A percentile compares a stretch with the other conserved stretches of the same genome.
phyloP scores from a whole-genome alignment of 2,888 invertebrate species.

The Cephus runcator region DNA sequence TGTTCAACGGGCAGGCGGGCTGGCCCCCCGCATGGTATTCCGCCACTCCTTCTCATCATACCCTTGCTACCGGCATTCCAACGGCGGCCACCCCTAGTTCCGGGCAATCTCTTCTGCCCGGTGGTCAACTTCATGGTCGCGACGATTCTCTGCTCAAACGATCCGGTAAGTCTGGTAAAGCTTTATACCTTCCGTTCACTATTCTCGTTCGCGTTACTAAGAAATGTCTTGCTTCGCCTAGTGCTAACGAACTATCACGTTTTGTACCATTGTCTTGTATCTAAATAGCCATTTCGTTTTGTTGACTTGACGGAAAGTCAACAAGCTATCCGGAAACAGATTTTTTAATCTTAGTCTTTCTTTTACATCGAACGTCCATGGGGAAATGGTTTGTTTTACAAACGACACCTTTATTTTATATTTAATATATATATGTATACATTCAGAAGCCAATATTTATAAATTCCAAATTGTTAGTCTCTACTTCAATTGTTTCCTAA shows the following conservation, averaged over 20 bases:
- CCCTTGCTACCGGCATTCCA: slow-evolving; percentile 57
- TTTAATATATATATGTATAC: no score
- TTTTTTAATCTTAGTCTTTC: no score
- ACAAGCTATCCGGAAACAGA: no score
- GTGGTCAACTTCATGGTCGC: slow-evolving; percentile 68
- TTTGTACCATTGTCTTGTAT: no score
- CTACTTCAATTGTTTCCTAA: no score
- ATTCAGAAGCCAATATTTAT: no score
- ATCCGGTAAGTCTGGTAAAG: slow-evolving; percentile 48
- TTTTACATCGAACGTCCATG: no score
- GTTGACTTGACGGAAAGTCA: no score
- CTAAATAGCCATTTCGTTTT: no score
- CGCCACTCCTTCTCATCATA: slow-evolving; percentile 79
- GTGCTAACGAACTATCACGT: not conserved
- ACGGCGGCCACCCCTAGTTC: slow-evolving; percentile 58
- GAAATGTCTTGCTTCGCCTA: not conserved
- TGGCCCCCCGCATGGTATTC: slow-evolving; percentile 91
- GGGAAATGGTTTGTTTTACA: no score
- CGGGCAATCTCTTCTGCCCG: slow-evolving; percentile 62
- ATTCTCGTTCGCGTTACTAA: not conserved
- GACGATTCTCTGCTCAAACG: slow-evolving; percentile 61
- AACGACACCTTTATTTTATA: no score
- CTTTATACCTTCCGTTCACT: not conserved
- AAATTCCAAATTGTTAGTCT: no score
- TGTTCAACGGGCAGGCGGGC: slow-evolving; percentile 91